Conservation (phyloP, 1,140 invertebrate genomes). For the Camponotus vicinus region DNA sequence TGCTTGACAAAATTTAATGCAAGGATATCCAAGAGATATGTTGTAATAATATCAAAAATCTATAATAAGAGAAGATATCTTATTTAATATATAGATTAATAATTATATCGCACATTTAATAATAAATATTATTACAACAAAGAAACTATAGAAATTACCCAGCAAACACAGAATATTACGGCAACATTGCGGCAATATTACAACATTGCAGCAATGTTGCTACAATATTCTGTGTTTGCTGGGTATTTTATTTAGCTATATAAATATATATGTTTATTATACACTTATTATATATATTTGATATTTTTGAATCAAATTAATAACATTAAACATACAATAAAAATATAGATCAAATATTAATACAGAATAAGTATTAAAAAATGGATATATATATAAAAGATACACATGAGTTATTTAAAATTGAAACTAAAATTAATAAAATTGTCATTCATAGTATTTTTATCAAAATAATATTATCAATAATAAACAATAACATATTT, state of each 20-base stretch:
- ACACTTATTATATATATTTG: not conserved
- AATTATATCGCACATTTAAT: not conserved
- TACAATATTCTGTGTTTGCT: too few species aligned
- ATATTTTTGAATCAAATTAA: not conserved
- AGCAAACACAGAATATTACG: too few species aligned
- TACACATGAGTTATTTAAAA: not conserved
- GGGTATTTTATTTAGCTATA: not conserved
- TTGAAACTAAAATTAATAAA: constrained; percentile 14
- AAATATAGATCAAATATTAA: constrained; percentile 6
- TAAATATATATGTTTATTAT: constrained; percentile 6
- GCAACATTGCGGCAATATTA: too few species aligned
- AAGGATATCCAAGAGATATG: not conserved
- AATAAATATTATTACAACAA: not conserved
- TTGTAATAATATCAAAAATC: not conserved
- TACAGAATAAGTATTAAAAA: constrained; percentile 21
- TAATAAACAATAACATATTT: too few species aligned
- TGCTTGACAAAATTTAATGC: too few species aligned
- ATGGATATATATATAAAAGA: not conserved
- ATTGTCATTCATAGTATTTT: constrained; percentile 8
- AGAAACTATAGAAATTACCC: constrained; percentile 1
- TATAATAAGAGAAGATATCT: not conserved
- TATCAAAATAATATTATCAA: constrained; percentile 20
- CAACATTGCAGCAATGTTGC: too few species aligned
- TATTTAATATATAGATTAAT: not conserved
- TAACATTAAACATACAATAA: not conserved